These are phyloP conservation scores for Phengaris alcon DNA, from an alignment of 2,888 invertebrate species.

Conservation along the genomic window DNA sequence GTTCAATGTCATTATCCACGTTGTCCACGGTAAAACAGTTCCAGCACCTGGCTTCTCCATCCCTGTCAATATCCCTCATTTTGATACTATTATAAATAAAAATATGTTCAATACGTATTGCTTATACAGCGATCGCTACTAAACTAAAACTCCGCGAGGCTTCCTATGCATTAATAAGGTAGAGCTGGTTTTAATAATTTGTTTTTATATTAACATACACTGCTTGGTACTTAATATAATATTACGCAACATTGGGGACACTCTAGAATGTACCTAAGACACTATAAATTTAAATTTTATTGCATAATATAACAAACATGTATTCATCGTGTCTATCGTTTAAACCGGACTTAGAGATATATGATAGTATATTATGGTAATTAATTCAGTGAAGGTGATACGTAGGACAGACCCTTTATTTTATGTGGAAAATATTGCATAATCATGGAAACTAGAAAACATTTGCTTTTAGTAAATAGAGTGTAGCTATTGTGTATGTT, in stretches of 20 bases:
- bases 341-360: constrained; percentile 6
- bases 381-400: neutral
- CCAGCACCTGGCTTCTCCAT: constrained; percentile 60
- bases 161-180: constrained; percentile 23
- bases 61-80: constrained; percentile 37
- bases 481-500: neutral
- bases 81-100: neutral
- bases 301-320: constrained; percentile 8
- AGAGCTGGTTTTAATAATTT: constrained; percentile 26
- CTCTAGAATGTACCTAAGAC: constrained; percentile 25
- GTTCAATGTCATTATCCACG: constrained; percentile 46
- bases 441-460: neutral
- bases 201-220: constrained; percentile 26
- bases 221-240: constrained; percentile 14
- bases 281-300: constrained; percentile 20
- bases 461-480: neutral
- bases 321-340: neutral
- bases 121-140: neutral
- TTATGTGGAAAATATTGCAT: neutral
- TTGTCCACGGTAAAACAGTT: constrained; percentile 58
- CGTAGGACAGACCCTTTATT: neutral
- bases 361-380: neutral
- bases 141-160: constrained; percentile 15
- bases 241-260: constrained; percentile 23
- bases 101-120: neutral